Evolutionary conservation across 2,113 vertebrate species (phyloP).

Genomic region (Halcyon senegalensis): DNA sequence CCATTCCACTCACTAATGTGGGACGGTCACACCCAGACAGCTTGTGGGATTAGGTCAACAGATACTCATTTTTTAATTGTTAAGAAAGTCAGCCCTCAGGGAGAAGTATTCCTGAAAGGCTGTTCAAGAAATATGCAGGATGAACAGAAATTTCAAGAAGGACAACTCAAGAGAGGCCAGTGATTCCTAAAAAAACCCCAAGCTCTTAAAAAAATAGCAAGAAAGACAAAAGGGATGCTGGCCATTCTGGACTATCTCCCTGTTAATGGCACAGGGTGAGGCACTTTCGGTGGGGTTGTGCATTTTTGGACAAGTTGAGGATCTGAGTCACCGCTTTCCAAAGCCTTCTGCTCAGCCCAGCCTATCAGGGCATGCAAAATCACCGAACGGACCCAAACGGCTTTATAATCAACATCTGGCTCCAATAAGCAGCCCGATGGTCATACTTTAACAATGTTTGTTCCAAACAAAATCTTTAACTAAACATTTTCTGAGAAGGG

Average conservation of each 20-base stretch:
- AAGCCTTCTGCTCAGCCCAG: conserved; percentile 72
- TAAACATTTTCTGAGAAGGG: conserved; percentile 70
- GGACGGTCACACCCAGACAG: conserved; percentile 61
- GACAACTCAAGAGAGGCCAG: background rate
- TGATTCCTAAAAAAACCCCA: background rate
- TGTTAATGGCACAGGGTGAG: conserved; percentile 31
- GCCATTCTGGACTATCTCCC: background rate
- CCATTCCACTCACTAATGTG: conserved; percentile 42
- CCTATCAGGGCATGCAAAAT: conserved; percentile 78
- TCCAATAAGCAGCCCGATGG: conserved; percentile 79
- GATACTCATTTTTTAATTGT: conserved; percentile 33
- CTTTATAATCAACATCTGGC: conserved; percentile 81
- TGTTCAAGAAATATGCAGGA: background rate
- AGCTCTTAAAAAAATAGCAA: background rate
- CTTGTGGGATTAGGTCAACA: conserved; percentile 54
- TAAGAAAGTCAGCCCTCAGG: conserved; percentile 47
- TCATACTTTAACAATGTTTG: conserved; percentile 70
- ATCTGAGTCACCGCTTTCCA: conserved; percentile 62
- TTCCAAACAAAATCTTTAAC: conserved; percentile 62
- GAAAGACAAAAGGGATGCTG: background rate
- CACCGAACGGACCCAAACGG: conserved; percentile 76
- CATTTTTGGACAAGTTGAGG: conserved; percentile 55
- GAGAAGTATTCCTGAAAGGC: conserved; percentile 44
- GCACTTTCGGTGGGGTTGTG: conserved; percentile 7
- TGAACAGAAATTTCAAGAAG: background rate